Percentiles rank a stretch among this genome's conserved stretches.
Evolutionary conservation across 2,113 vertebrate species (phyloP).

Genomic region (Tachycineta bicolor): DNA sequence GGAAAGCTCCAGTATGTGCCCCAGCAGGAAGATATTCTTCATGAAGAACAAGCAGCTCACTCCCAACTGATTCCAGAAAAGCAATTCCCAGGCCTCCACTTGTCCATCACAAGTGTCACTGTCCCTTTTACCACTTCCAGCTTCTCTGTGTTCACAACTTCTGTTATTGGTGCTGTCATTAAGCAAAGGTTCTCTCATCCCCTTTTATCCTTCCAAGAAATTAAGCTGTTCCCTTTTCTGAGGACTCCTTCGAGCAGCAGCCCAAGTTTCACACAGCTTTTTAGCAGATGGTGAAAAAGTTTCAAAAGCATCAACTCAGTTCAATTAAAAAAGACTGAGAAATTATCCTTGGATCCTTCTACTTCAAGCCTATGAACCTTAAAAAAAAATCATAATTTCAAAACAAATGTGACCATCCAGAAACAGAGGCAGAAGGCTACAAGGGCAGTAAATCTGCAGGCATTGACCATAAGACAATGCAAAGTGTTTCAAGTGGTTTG

Average conservation of each 20-base stretch:
- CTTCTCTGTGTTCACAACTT: neutral
- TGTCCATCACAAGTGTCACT: neutral
- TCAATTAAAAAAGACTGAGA: neutral
- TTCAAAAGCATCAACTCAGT: neutral
- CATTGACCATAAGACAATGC: neutral
- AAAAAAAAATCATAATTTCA: neutral
- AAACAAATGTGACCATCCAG: neutral
- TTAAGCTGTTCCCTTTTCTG: neutral
- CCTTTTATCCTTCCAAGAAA: neutral
- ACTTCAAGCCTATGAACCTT: neutral
- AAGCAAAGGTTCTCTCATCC: neutral
- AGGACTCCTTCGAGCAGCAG: neutral
- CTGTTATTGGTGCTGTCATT: neutral
- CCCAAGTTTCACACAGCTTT: neutral
- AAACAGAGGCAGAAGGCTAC: neutral
- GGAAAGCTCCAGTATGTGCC: neutral
- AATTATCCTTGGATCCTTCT: neutral
- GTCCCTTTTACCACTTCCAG: neutral
- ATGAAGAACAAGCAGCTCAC: neutral
- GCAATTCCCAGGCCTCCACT: neutral
- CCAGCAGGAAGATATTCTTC: neutral
- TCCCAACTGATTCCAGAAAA: neutral
- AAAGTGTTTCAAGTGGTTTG: neutral
- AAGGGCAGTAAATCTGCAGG: neutral
- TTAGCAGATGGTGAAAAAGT: neutral